Evolutionary conservation across 1,140 invertebrate genomes (phyloP).

Genomic region (Apis cerana): DNA sequence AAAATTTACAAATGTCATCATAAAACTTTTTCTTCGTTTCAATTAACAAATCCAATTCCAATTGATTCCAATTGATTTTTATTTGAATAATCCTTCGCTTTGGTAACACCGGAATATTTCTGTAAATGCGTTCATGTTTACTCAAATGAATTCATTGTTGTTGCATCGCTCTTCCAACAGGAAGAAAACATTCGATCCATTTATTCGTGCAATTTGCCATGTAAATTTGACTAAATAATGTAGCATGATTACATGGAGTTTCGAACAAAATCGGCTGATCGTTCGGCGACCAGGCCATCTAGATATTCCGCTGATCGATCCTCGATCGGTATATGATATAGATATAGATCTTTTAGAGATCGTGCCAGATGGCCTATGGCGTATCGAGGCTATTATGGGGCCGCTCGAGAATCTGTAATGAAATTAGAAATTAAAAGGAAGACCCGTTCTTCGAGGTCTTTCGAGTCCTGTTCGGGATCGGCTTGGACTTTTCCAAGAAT

Average conservation of each 20-base stretch:
- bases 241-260: conserved; percentile 60
- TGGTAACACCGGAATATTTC: background rate
- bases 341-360: conserved; percentile 67
- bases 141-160: conserved; percentile 10
- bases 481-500: conserved; percentile 59
- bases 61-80: background rate
- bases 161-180: conserved; percentile 1
- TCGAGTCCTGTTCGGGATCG: background rate
- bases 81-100: background rate
- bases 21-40: no score
- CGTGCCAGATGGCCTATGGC: conserved; percentile 77
- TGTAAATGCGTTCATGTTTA: background rate
- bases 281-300: conserved; percentile 39
- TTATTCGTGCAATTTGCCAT: conserved; percentile 63
- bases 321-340: conserved; percentile 62
- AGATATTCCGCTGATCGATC: conserved; percentile 66
- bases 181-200: conserved; percentile 43
- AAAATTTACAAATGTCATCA: no score
- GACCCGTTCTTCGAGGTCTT: conserved; percentile 5
- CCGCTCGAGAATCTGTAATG: conserved; percentile 68
- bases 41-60: no score
- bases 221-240: conserved; percentile 63
- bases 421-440: conserved; percentile 70
- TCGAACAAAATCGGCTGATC: conserved; percentile 23
- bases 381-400: conserved; percentile 67